phyloP scores from a whole-genome alignment of 92 coral and sea anemone genomes.

The Siderastrea siderea region DNA sequence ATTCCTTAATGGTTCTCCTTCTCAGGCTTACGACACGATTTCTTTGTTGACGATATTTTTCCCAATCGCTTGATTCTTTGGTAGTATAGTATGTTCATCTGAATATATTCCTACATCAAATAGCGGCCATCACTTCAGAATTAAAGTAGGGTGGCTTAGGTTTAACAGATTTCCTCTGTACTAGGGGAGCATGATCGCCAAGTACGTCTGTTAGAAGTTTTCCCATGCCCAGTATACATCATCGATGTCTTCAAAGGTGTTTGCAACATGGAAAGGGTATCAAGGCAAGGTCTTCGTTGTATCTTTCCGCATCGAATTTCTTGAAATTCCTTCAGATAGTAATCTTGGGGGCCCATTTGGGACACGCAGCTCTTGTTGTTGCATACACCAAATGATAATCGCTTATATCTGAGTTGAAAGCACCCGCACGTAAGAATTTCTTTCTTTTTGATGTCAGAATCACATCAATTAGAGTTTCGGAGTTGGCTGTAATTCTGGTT shows the following conservation, averaged over 20 bases:
- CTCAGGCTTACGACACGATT: constrained; percentile 27
- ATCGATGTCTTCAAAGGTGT: constrained; percentile 38
- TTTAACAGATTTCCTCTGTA: neutral
- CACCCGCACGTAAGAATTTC: constrained; percentile 17
- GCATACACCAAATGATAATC: constrained; percentile 29
- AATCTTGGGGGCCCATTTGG: constrained; percentile 20
- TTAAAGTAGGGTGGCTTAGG: constrained; percentile 8
- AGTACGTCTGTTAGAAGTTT: constrained; percentile 16
- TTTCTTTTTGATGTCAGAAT: constrained; percentile 4
- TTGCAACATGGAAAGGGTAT: constrained; percentile 33
- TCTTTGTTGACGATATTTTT: constrained; percentile 36
- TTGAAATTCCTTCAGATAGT: constrained; percentile 23
- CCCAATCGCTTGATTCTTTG: neutral
- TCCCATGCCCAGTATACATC: constrained; percentile 29
- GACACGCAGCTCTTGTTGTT: neutral
- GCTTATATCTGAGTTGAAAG: constrained; percentile 6
- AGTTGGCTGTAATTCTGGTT: constrained; percentile 17
- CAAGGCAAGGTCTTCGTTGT: constrained; percentile 3
- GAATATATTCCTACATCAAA: constrained; percentile 24
- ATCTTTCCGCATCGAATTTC: constrained; percentile 8
- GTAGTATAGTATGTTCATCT: neutral
- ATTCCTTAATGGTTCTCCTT: constrained; percentile 22
- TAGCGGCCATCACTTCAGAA: constrained; percentile 17
- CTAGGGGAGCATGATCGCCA: constrained; percentile 17
- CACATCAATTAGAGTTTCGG: constrained; percentile 29